Base-by-base conservation (phyloP, 2,113 vertebrate genomes). In the Zosterops borbonicus region DNA sequence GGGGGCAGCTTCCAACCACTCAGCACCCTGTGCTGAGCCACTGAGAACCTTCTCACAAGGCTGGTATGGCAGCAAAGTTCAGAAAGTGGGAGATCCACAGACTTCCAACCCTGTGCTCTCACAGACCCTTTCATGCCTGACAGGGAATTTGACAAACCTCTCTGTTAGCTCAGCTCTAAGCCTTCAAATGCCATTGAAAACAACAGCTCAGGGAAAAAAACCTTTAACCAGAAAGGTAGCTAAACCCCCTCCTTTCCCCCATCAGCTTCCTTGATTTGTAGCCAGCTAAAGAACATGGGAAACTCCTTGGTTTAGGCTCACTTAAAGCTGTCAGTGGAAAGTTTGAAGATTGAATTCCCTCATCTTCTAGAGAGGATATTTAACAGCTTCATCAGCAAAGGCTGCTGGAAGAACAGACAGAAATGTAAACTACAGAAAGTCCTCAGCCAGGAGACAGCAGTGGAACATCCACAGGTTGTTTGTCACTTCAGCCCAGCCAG, bases 261-360 rank as follows among this genome's bases (percentile, higher is more conserved):
- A 9, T 19, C 47, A 64, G 9, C 65, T 69, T 73, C 80, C 80
- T 49, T 84, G 49, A 35, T 78, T 70, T 75, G 47, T 18, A 83
- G 83, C 94, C 88, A 95, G 18, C 42, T 50, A 90, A 90, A 0
- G 9, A 94, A 92, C 79, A 93, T 58, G 87, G 74, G 86, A 94
- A 96, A 87, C 60, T 94, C 85, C 69, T 89, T 35, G 56, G 90
- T 94, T 94, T 87, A 90, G 89, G 69, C 69, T 92, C 76, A 39
- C 56, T 94, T 75, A 87, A 81, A 94, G 59, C 53, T 76, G 86
- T 71, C 83, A 87, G 64, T 84, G 88, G 93, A 95, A 96, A 96
- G 73, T 87, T 11, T 93, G 73, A 80, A 90, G 92, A 69, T 3
- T 69, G 69, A 94, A 88, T 92, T 95, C 88, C 74, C 73, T 90